Base-by-base conservation (phyloP, 2,113 vertebrate genomes). In the Hippocampus comes region DNA sequence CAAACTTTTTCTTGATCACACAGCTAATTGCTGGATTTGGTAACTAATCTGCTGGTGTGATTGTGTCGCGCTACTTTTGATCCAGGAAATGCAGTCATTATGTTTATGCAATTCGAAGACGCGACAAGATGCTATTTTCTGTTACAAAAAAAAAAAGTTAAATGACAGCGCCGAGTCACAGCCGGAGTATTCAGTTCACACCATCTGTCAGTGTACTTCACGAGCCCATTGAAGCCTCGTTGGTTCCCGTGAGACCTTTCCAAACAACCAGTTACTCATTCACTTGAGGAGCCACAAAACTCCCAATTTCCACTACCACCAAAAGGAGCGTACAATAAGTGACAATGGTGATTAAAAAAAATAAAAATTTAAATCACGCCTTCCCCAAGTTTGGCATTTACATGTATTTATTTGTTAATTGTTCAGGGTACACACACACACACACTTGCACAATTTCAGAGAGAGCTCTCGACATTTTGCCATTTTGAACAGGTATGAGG, bases 301-400 rank as follows among this genome's bases (percentile, higher is more conserved):
- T 67, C 61, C 61, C 61, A 70, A 27, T 12, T 67, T 34, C 60
- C 72, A 71, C 57, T 9, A 61, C 1, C 3, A 59, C 77, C 72
- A 80, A 72, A 72, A 57, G 55, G 74, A 46, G 43, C 12, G 2
- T 46, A 68, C 73, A 76, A 82, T 75, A 80, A 73, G 76, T 84
- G 71, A 77, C 78, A 75, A 64, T 78, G 79, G 78, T 80, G 82
- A 80, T 75, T 57, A 79, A 72, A 70, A 78, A 78, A 86, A 88
- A 88, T 3, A 18, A 9, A 10, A 84, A 3, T 30, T 77, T 72
- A 88, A 88, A 56, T 55, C 49, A 14, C 46, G 38, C 73, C 53
- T 71, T 76, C 63, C 27, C 30, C 18, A 12, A 51, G 20, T 46
- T 67, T 48, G 21, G 21, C 25, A 27, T 60, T 8, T 60, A 15